Evolutionary conservation across 2,113 vertebrate genomes (phyloP), one percentile per base, ranked within the genome.

Genomic region (Thomomys bottae): DNA sequence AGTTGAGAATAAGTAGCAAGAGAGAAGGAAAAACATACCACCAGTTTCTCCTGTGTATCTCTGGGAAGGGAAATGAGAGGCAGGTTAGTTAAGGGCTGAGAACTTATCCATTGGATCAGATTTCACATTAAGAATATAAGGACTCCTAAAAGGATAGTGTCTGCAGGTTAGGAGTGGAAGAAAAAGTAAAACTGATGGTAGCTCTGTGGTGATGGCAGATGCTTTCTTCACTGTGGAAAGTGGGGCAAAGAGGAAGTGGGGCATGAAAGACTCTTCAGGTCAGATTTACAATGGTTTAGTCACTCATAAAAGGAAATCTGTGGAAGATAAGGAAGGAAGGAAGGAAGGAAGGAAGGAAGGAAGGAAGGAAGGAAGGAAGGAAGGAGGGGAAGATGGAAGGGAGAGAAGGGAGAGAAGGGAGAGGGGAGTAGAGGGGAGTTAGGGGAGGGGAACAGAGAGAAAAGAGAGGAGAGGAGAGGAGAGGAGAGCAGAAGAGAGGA

Each of bases 61-160:
- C 21, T 59, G 8, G 92, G 59, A 45, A 68, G 88, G n/a, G 70
- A n/a, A 30, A 76, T 30, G 32, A 88, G 15, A 91, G 20, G 11
- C 49, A 23, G n/a, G 42, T 23, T 38, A 72, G 32, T 61, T 40
- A 40, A 28, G 61, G 6, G 4, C n/a, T 70, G 40, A 73, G n/a
- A 64, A 59, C 54, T 12, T 5, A 40, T 6, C 26, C 17, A 8
- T 17, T 38, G 38, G 30, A 8, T 17, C n/a, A n/a, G 30, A 15
- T 34, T 81, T 32, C 84, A 42, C n/a, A 54, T 23, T 54, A 68
- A 64, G 23, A 57, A 92, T 49, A 59, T 26, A 17, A 57, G 84
- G 49, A 26, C 34, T 32, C 57, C 77, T 61, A 42, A 18, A 18
- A 75, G 24, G 7, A 36, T 34, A 8, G 63, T 14, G 34, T 72